These are phyloP conservation scores for Alectura lathami DNA, from an alignment of 2,113 vertebrate genomes.

Conservation along the genomic window DNA sequence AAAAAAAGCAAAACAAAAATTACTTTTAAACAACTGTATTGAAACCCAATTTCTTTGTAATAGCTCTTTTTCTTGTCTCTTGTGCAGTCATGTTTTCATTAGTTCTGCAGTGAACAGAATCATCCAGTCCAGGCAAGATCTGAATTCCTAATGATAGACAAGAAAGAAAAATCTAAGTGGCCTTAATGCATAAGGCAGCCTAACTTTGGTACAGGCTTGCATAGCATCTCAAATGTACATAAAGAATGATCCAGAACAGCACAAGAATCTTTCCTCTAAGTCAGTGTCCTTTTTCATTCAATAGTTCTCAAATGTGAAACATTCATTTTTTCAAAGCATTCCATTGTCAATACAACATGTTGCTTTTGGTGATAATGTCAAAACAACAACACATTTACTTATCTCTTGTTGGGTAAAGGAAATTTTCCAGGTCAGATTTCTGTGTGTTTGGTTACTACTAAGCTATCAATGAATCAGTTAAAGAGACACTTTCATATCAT, in stretches of 20 bases:
- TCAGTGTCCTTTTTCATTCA: neutral
- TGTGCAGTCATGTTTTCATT: neutral
- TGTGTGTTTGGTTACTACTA: neutral
- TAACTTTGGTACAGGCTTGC: neutral
- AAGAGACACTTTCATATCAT: neutral
- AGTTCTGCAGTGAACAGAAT: neutral
- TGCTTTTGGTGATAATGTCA: neutral
- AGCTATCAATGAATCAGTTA: neutral
- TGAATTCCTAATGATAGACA: neutral
- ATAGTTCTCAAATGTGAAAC: neutral
- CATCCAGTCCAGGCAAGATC: neutral
- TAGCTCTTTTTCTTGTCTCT: neutral
- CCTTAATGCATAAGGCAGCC: neutral
- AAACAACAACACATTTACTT: neutral
- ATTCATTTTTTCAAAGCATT: neutral
- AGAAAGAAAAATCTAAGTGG: neutral
- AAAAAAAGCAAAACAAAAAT: neutral
- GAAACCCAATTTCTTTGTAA: neutral
- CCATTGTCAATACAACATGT: neutral
- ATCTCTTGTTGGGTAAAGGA: neutral
- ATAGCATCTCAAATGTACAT: neutral
- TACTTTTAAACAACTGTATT: neutral
- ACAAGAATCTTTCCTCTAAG: neutral
- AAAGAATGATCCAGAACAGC: neutral
- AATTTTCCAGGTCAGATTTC: neutral